Percentiles rank a stretch among this genome's conserved stretches.
phyloP scores from a whole-genome alignment of 2,797 vertebrate genomes.

The Antrozous pallidus region DNA sequence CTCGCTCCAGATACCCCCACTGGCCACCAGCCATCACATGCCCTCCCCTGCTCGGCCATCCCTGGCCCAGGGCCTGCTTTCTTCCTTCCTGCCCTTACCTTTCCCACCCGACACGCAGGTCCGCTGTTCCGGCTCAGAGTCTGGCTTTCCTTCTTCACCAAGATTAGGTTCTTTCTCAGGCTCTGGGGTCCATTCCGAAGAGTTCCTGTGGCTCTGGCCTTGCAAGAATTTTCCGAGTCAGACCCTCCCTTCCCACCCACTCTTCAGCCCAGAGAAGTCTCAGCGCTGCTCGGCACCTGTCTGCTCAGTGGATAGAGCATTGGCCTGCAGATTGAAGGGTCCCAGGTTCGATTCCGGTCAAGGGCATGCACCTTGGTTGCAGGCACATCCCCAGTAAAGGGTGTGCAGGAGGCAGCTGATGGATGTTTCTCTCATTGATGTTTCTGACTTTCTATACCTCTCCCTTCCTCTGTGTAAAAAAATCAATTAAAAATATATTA shows the following conservation, averaged over 20 bases:
- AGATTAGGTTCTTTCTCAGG: neutral
- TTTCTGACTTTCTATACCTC: too few relatives aligned
- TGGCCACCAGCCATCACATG: too few relatives aligned
- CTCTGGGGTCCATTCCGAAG: neutral
- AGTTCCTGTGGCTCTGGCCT: neutral
- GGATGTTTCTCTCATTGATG: too few relatives aligned
- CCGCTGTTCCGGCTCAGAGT: neutral
- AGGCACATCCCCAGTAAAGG: too few relatives aligned
- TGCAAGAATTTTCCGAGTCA: neutral
- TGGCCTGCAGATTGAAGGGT: too few relatives aligned
- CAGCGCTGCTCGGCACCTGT: neutral
- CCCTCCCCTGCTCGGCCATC: neutral
- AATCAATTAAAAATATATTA: too few relatives aligned
- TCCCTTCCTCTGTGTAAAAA: too few relatives aligned
- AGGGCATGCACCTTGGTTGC: too few relatives aligned
- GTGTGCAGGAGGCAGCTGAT: too few relatives aligned
- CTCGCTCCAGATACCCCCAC: neutral
- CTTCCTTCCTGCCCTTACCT: neutral
- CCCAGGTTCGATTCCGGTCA: too few relatives aligned
- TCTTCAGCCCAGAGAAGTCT: neutral
- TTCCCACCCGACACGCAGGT: neutral
- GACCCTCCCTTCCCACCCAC: neutral
- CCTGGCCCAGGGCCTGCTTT: neutral
- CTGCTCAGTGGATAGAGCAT: too few relatives aligned
- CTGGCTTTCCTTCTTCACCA: neutral